Evolutionary conservation across 2,113 vertebrate species (phyloP).

Genomic region (Neomonachus schauinslandi): DNA sequence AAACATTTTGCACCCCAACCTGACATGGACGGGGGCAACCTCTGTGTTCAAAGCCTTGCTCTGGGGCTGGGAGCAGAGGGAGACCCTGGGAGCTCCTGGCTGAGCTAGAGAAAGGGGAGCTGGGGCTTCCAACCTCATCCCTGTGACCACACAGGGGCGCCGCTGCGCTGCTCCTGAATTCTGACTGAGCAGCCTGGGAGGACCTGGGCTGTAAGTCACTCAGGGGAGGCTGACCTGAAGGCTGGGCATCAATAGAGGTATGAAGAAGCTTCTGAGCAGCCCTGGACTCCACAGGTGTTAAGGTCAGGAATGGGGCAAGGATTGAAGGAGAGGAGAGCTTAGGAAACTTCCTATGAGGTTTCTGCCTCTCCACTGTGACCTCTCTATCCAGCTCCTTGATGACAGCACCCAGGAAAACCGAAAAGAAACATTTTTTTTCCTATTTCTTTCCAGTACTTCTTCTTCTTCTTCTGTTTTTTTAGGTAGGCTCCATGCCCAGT

Average conservation of each 20-base stretch:
- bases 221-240: background rate
- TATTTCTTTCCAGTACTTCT: background rate
- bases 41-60: background rate
- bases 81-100: background rate
- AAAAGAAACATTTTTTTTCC: background rate
- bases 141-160: background rate
- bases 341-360: background rate
- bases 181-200: background rate
- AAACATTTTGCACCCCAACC: background rate
- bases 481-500: background rate
- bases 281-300: background rate
- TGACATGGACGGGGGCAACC: background rate
- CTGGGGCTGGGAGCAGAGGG: background rate
- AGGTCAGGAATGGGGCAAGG: background rate
- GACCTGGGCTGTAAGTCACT: background rate
- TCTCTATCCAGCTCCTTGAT: background rate
- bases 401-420: background rate
- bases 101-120: background rate
- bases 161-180: fast-evolving
- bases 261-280: background rate
- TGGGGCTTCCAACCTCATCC: background rate
- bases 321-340: background rate
- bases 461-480: too few relatives aligned
- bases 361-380: background rate
- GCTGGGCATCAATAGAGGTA: fast-evolving